phyloP scores from a whole-genome alignment of 2,113 vertebrate species.

The Athene cunicularia region DNA sequence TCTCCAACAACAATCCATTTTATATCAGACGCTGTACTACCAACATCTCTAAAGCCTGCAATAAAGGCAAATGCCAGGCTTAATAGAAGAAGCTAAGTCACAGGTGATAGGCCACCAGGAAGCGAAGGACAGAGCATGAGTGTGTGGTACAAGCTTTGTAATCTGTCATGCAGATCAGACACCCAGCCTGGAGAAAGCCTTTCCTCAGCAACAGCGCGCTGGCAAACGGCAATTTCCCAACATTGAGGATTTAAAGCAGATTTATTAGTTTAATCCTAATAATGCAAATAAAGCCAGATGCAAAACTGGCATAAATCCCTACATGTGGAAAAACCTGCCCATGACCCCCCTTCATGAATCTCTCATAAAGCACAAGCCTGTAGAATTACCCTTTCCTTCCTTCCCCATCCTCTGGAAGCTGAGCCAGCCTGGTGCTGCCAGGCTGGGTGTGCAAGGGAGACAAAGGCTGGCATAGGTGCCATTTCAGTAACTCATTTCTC shows the following conservation, averaged over 20 bases:
- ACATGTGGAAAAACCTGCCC: neutral
- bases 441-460: too few relatives aligned
- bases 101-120: neutral
- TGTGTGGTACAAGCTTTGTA: neutral
- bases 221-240: neutral
- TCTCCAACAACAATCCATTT: neutral
- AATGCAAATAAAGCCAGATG: neutral
- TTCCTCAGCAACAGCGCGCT: rapidly evolving
- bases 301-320: neutral
- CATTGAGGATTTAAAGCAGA: neutral
- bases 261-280: conserved; percentile 2
- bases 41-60: neutral
- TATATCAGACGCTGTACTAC: too few relatives aligned
- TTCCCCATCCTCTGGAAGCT: neutral
- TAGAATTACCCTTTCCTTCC: neutral
- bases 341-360: rapidly evolving
- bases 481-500: rapidly evolving
- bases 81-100: neutral
- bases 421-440: neutral
- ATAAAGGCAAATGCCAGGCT: neutral
- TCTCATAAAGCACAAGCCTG: neutral
- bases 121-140: neutral
- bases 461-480: neutral
- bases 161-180: neutral
- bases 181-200: neutral